phyloP scores from a whole-genome alignment of 2,797 vertebrate genomes.

The Chromis chromis region DNA sequence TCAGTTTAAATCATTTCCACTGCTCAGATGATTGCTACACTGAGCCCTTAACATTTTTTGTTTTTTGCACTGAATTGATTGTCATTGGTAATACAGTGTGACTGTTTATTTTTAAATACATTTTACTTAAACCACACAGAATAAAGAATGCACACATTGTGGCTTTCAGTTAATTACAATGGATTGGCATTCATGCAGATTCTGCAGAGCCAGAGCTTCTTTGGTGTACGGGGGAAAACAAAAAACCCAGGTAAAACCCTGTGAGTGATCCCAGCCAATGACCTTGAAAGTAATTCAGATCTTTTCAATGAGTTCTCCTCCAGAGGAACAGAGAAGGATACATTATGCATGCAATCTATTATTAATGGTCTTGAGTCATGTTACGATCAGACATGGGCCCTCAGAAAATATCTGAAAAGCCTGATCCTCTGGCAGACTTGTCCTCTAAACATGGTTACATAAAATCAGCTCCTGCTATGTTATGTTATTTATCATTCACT shows the following conservation, averaged over 20 bases:
- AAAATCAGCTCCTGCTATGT: conserved; percentile 25
- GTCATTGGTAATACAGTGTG: background rate
- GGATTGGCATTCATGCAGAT: background rate
- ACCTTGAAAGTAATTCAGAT: conserved; percentile 79
- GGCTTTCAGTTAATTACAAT: background rate
- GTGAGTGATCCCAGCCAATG: conserved; percentile 61
- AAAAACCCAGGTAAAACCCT: conserved; percentile 12
- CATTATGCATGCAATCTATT: conserved; percentile 86
- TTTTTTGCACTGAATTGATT: background rate
- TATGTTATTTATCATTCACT: conserved; percentile 17
- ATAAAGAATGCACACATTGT: background rate
- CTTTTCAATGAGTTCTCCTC: conserved; percentile 69
- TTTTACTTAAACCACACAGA: background rate
- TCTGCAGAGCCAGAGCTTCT: background rate
- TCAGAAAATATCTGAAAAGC: conserved; percentile 64
- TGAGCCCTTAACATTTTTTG: background rate
- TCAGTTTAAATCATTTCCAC: background rate
- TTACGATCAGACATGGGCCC: conserved; percentile 78
- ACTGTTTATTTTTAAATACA: background rate
- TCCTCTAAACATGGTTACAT: conserved; percentile 38
- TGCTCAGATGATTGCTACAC: background rate
- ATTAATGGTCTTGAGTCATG: conserved; percentile 85
- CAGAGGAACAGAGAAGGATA: conserved; percentile 73
- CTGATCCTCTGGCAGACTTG: conserved; percentile 34
- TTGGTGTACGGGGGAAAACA: background rate